These are phyloP conservation scores for Acinonyx jubatus DNA, from an alignment of 2,113 vertebrate species.

Conservation along the genomic window DNA sequence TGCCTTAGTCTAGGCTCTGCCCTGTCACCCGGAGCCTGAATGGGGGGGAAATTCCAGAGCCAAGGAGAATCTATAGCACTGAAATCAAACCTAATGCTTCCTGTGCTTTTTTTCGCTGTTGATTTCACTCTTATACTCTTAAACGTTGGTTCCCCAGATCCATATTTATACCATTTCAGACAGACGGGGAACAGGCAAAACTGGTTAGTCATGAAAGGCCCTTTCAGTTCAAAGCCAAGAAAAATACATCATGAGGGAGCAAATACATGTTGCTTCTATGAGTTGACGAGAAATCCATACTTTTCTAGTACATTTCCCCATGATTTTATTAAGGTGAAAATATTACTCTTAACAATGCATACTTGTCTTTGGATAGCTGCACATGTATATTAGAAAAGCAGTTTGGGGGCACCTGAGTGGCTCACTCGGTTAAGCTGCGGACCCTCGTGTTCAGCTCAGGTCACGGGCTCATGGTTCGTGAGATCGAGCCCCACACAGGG, in stretches of 20 bases:
- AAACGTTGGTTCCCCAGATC: background rate
- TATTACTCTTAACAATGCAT: background rate
- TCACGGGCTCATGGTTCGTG: too few relatives aligned
- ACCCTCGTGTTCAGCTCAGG: too few relatives aligned
- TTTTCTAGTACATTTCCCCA: background rate
- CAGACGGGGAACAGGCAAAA: background rate
- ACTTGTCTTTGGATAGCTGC: conserved; percentile 7
- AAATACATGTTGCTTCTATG: background rate
- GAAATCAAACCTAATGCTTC: background rate
- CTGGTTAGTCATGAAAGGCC: background rate
- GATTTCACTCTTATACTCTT: background rate
- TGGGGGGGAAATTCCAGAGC: background rate
- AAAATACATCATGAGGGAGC: background rate
- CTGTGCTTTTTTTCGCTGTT: background rate
- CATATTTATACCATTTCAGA: background rate
- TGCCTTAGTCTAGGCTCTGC: background rate
- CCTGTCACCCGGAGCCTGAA: background rate
- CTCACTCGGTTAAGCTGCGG: too few relatives aligned
- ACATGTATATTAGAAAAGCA: background rate
- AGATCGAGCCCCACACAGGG: too few relatives aligned
- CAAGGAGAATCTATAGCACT: background rate
- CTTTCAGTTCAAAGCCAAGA: conserved; percentile 9
- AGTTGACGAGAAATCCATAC: background rate
- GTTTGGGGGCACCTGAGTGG: too few relatives aligned
- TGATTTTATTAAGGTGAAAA: conserved; percentile 25